phyloP scores from a whole-genome alignment of 92 coral and sea anemone species.

The Meandrina meandrites region DNA sequence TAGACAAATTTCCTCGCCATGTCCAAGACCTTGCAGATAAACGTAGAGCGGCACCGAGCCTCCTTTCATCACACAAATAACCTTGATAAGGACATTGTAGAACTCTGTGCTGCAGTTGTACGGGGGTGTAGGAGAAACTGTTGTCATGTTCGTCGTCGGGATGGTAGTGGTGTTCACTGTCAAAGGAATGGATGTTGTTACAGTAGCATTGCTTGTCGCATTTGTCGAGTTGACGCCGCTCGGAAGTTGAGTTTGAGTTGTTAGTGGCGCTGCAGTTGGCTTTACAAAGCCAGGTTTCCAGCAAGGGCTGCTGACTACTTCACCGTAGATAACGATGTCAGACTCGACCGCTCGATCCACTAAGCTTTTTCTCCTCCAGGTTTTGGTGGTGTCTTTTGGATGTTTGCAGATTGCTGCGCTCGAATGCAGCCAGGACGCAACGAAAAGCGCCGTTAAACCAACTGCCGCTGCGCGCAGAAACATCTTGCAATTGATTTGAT shows the following conservation, averaged over 20 bases:
- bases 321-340: conserved; percentile 77
- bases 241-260: conserved; percentile 10
- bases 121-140: conserved; percentile 2
- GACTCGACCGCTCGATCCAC: conserved; percentile 63
- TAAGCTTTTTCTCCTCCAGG: conserved; percentile 61
- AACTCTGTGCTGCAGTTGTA: conserved; percentile 45
- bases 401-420: conserved; percentile 64
- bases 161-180: not conserved
- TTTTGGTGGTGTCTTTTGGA: conserved; percentile 42
- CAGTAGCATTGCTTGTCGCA: conserved; percentile 17
- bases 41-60: conserved; percentile 68
- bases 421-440: conserved; percentile 24
- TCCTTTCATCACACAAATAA: conserved; percentile 79
- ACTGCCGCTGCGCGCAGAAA: not conserved
- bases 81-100: conserved; percentile 68
- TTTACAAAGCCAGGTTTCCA: conserved; percentile 59
- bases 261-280: conserved; percentile 8
- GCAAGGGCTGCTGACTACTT: conserved; percentile 75
- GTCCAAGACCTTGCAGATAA: conserved; percentile 64
- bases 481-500: not conserved
- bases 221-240: conserved; percentile 46
- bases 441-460: conserved; percentile 1
- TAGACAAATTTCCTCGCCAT: conserved; percentile 66
- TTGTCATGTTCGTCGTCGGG: not conserved
- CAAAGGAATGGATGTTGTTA: not conserved